Evolutionary conservation across 2,797 vertebrate species (phyloP).

Genomic region (Trematomus bernacchii): DNA sequence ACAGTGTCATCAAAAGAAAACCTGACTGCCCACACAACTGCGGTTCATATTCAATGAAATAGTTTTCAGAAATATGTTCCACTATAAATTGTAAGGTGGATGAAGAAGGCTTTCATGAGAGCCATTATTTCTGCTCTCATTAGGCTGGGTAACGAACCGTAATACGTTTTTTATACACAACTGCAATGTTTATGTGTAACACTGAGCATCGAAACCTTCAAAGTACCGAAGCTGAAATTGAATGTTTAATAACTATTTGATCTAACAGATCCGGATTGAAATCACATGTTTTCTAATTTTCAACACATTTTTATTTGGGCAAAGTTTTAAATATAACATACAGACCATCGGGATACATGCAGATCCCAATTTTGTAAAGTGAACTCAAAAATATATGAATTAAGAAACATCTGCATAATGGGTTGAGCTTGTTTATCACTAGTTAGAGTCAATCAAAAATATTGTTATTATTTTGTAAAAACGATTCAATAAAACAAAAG

Average conservation of each 20-base stretch:
- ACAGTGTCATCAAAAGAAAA: slow-evolving; percentile 34
- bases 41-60: slow-evolving; percentile 8
- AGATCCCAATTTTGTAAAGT: no score
- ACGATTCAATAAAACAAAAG: no score
- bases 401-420: no score
- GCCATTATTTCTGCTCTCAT: not conserved
- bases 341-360: not conserved
- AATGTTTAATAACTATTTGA: not conserved
- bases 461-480: not conserved
- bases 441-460: not conserved
- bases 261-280: not conserved
- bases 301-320: not conserved
- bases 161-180: not conserved
- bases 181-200: not conserved
- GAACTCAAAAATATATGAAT: no score
- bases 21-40: slow-evolving; percentile 14
- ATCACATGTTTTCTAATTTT: not conserved
- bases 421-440: not conserved
- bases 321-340: not conserved
- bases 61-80: not conserved
- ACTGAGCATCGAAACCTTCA: not conserved
- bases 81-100: not conserved
- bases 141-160: not conserved
- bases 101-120: not conserved
- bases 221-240: not conserved